phyloP scores from a whole-genome alignment of 2,797 vertebrate genomes.

The Huso huso region DNA sequence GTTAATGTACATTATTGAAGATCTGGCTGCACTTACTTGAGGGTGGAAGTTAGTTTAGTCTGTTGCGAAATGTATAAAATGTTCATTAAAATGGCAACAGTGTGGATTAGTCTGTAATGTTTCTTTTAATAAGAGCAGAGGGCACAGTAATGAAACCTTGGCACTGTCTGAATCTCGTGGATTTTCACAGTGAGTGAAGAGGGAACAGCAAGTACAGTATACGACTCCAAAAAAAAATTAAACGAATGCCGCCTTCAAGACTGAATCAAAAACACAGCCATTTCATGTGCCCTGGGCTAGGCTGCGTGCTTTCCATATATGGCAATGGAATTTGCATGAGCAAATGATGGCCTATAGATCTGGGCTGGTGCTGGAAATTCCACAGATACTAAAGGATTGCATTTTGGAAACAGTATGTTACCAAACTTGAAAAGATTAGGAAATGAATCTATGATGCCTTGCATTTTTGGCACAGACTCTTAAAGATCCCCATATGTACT shows the following conservation, averaged over 20 bases:
- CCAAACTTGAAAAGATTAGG: constrained; percentile 36
- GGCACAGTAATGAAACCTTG: too few relatives aligned
- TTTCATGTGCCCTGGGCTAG: constrained; percentile 59
- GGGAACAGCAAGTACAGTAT: constrained; percentile 19
- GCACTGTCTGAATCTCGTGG: too few relatives aligned
- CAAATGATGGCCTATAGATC: constrained; percentile 53
- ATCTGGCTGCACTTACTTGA: too few relatives aligned
- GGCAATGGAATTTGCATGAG: constrained; percentile 71
- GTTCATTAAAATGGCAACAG: too few relatives aligned
- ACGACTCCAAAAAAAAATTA: constrained; percentile 22
- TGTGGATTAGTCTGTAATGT: too few relatives aligned
- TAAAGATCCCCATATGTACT: neutral
- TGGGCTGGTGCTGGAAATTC: constrained; percentile 56
- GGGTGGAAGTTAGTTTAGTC: too few relatives aligned
- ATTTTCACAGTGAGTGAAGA: constrained; percentile 37
- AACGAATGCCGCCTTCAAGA: constrained; percentile 54
- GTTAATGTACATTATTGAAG: too few relatives aligned
- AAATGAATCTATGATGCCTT: constrained; percentile 20
- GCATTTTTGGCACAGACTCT: neutral
- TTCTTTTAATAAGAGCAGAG: too few relatives aligned
- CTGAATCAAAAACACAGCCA: constrained; percentile 67
- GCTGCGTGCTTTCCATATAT: constrained; percentile 64
- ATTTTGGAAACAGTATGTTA: constrained; percentile 45
- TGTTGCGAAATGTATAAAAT: too few relatives aligned
- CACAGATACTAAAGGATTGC: constrained; percentile 44